A percentile compares a stretch with the other conserved stretches of the same genome.
Conservation (phyloP, 2,113 vertebrate species). For the Chitala chitala region DNA sequence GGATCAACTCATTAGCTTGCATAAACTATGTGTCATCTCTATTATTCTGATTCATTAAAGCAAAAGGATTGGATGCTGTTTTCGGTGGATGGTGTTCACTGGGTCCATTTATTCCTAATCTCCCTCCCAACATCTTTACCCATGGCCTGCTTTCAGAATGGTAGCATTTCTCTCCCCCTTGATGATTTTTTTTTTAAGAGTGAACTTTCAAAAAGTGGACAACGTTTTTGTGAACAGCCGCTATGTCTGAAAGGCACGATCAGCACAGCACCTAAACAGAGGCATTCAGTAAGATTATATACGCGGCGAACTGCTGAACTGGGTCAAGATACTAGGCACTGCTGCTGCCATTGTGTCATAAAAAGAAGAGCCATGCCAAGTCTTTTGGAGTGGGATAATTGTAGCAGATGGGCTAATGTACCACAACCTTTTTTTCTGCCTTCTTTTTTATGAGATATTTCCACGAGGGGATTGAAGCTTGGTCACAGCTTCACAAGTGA, state of each 20-base stretch:
- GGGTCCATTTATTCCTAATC: constrained; percentile 80
- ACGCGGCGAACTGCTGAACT: constrained; percentile 61
- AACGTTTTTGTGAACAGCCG: constrained; percentile 74
- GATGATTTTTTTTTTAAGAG: constrained; percentile 77
- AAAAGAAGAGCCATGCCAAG: constrained; percentile 55
- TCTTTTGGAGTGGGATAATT: constrained; percentile 62
- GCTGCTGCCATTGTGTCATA: constrained; percentile 54
- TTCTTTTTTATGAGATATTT: constrained; percentile 43
- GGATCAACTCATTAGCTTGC: constrained; percentile 82
- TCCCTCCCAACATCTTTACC: constrained; percentile 81
- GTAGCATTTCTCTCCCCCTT: constrained; percentile 37
- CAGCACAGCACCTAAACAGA: constrained; percentile 74
- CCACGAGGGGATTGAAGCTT: constrained; percentile 38
- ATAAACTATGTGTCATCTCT: constrained; percentile 83
- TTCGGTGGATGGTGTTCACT: constrained; percentile 76
- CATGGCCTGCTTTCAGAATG: constrained; percentile 68
- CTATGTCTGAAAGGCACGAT: constrained; percentile 70
- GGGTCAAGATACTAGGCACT: constrained; percentile 63
- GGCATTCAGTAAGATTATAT: constrained; percentile 76
- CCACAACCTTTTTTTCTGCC: constrained; percentile 31
- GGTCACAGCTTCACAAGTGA: constrained; percentile 43
- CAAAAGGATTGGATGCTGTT: constrained; percentile 76
- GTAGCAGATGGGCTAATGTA: constrained; percentile 67
- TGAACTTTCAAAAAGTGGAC: constrained; percentile 82
- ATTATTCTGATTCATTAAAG: constrained; percentile 82